These are phyloP conservation scores for Crossocerus cetratus DNA, from an alignment of 2,888 invertebrate species.

Conservation along the genomic window DNA sequence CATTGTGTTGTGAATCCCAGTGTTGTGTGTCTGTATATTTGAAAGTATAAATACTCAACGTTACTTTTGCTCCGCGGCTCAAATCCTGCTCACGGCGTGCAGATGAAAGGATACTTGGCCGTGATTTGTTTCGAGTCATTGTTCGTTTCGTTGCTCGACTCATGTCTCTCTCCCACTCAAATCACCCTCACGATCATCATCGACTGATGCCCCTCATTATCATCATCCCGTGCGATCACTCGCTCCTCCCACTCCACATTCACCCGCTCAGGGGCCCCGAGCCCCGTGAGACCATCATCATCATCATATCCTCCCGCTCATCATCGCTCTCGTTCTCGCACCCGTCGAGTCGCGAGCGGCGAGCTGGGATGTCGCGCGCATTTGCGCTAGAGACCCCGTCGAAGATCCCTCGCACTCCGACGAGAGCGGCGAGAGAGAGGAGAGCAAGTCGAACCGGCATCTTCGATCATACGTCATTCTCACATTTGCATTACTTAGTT, in stretches of 20 bases:
- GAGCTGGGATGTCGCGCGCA: slow-evolving; percentile 6
- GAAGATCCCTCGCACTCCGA: slow-evolving; percentile 3
- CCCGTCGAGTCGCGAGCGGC: not conserved
- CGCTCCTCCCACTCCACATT: no score
- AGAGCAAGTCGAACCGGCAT: slow-evolving; percentile 26
- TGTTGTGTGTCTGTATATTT: slow-evolving; percentile 75
- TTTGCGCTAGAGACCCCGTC: not conserved
- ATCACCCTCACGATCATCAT: not conserved
- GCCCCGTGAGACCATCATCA: slow-evolving; percentile 49
- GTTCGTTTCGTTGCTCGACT: slow-evolving; percentile 45
- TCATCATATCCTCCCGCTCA: slow-evolving; percentile 31
- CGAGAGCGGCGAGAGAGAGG: slow-evolving; percentile 31
- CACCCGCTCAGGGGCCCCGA: not conserved
- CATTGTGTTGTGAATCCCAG: slow-evolving; percentile 72
- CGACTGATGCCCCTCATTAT: slow-evolving; percentile 20
- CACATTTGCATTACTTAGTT: slow-evolving; percentile 8
- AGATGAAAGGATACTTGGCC: slow-evolving; percentile 18
- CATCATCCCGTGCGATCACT: slow-evolving; percentile 34
- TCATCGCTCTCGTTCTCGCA: slow-evolving; percentile 1
- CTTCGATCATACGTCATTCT: not conserved
- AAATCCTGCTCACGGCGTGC: slow-evolving; percentile 31
- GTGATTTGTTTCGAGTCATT: slow-evolving; percentile 48
- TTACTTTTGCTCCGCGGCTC: slow-evolving; percentile 63
- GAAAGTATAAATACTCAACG: slow-evolving; percentile 77
- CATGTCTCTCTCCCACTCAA: slow-evolving; percentile 10